phyloP scores from a whole-genome alignment of 2,888 invertebrate genomes.

The Archips xylosteana region DNA sequence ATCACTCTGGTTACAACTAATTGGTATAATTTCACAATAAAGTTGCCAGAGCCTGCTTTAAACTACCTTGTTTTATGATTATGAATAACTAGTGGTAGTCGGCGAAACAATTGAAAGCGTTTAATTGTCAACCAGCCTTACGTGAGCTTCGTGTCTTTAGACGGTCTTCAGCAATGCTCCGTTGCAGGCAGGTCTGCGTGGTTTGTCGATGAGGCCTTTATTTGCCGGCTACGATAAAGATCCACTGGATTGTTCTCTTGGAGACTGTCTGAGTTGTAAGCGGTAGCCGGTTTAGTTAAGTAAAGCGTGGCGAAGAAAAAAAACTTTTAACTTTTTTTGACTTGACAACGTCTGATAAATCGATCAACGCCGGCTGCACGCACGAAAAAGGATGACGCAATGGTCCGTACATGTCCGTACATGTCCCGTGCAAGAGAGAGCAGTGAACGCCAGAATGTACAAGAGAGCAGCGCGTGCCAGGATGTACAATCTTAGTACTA shows the following conservation, averaged over 20 bases:
- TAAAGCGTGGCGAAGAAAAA: no score
- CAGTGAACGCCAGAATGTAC: no score
- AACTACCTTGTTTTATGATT: not conserved
- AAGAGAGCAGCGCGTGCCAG: no score
- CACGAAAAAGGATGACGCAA: no score
- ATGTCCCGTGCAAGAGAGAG: no score
- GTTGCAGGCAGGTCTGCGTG: not conserved
- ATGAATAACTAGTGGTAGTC: constrained; percentile 6
- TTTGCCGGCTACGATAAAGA: constrained; percentile 30
- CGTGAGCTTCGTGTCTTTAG: constrained; percentile 3
- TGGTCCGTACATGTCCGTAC: no score
- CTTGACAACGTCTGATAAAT: no score
- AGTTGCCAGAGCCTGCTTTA: not conserved
- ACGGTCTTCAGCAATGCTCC: not conserved
- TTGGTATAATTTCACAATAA: not conserved
- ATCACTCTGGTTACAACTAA: not conserved
- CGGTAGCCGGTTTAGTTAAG: not conserved
- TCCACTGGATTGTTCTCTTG: constrained; percentile 21
- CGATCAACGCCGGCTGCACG: no score
- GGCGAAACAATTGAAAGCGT: constrained; percentile 9
- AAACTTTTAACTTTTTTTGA: no score
- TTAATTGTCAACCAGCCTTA: constrained; percentile 18
- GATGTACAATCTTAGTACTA: no score
- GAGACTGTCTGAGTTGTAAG: not conserved
- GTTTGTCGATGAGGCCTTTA: constrained; percentile 23